A percentile compares a stretch with the other conserved stretches of the same genome.
Conservation (phyloP, 92 coral and sea anemone genomes). For the Scolanthus callimorphus region DNA sequence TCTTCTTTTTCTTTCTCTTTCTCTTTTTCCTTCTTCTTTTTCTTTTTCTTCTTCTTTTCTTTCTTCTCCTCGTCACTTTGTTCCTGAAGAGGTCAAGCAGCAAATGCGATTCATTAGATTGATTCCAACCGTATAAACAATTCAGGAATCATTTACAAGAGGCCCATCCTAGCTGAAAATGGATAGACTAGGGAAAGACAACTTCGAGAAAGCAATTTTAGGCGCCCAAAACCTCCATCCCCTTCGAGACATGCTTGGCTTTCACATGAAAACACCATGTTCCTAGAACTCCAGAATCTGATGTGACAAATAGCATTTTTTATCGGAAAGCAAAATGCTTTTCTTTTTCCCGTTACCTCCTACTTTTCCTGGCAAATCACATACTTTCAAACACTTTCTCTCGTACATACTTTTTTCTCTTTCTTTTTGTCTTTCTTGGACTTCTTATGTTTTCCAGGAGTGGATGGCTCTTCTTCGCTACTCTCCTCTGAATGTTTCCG, state of each 20-base stretch:
- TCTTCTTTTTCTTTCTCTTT: conserved; percentile 43
- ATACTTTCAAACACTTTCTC: conserved; percentile 16
- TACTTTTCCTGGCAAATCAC: no score
- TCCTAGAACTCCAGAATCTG: no score
- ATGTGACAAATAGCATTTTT: no score
- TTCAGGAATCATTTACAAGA: no score
- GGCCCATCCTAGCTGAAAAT: no score
- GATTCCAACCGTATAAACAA: no score
- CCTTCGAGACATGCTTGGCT: no score
- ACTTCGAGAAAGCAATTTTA: neutral
- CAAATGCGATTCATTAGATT: neutral
- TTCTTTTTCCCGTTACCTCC: neutral
- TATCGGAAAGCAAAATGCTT: no score
- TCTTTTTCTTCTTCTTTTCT: conserved; percentile 58
- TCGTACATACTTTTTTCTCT: conserved; percentile 41
- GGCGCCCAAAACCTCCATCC: no score
- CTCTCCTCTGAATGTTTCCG: conserved; percentile 41
- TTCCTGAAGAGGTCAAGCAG: conserved; percentile 17
- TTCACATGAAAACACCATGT: no score
- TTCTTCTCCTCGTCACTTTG: conserved; percentile 53
- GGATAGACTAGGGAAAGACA: neutral
- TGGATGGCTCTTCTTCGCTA: conserved; percentile 47
- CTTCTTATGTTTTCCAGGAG: conserved; percentile 59
- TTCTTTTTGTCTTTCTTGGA: conserved; percentile 80
- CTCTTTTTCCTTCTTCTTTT: conserved; percentile 54